These are phyloP conservation scores for Rapana venosa DNA, from an alignment of 2,888 invertebrate species.

Conservation along the genomic window DNA sequence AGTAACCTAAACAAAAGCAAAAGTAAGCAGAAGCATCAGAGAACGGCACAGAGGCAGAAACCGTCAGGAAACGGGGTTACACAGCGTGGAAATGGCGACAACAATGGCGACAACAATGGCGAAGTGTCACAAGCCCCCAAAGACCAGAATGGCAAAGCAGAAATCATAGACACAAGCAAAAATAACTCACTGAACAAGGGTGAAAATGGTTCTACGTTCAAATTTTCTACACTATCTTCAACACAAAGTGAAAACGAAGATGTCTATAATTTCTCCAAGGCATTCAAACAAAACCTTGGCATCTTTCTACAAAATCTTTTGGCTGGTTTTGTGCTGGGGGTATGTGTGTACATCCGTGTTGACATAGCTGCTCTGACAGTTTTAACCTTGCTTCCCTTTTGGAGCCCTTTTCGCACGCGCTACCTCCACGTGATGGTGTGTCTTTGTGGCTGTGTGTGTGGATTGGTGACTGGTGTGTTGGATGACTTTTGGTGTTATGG, in stretches of 20 bases:
- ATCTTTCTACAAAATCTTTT: neutral
- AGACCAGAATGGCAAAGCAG: neutral
- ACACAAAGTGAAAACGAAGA: neutral
- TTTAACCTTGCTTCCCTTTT: conserved; percentile 19
- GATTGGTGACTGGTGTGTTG: conserved; percentile 57
- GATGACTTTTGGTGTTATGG: conserved; percentile 65
- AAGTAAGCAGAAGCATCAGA: neutral
- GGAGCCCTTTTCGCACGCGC: conserved; percentile 27
- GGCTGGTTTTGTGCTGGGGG: conserved; percentile 35
- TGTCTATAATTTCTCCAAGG: neutral
- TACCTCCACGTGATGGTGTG: neutral
- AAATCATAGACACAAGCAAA: neutral
- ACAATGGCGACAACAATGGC: neutral
- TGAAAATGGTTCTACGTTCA: neutral
- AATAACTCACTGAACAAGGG: neutral
- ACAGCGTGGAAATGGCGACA: neutral
- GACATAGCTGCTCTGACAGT: conserved; percentile 56
- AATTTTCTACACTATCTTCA: neutral
- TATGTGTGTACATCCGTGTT: conserved; percentile 60
- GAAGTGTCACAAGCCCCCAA: no score
- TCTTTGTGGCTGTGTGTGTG: conserved; percentile 53
- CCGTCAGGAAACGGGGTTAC: neutral
- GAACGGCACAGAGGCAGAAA: neutral
- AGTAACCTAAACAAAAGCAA: neutral
- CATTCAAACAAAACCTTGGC: neutral